A percentile compares a stretch with the other conserved stretches of the same genome.
These are phyloP conservation scores for Meteorus cinctellus DNA, from an alignment of 2,888 invertebrate species.

Conservation along the genomic window DNA sequence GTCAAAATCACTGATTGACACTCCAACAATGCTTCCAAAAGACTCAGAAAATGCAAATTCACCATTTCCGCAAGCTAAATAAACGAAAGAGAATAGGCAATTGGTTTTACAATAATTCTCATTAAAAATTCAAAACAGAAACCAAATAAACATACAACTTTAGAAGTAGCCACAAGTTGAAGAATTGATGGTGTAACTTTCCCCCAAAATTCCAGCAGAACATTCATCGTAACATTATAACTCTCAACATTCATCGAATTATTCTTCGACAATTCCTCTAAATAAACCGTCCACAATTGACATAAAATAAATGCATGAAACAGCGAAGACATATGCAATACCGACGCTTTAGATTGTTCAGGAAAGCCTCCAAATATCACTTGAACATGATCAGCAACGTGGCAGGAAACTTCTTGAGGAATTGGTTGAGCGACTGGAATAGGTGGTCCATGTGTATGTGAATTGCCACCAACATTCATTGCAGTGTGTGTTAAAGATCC, in stretches of 20 bases:
- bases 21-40: conserved; percentile 95
- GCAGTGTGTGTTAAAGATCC: conserved; percentile 95
- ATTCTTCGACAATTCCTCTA: conserved; percentile 88
- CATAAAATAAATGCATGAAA: conserved; percentile 98
- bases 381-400: conserved; percentile 98
- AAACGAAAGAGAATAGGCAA: conserved; percentile 32
- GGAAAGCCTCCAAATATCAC: conserved; percentile 97
- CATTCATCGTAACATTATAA: conserved; percentile 84
- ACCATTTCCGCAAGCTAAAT: conserved; percentile 96
- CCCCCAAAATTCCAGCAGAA: conserved; percentile 98
- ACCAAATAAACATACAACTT: conserved; percentile 80
- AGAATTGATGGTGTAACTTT: conserved; percentile 97
- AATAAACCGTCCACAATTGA: conserved; percentile 98
- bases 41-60: conserved; percentile 94
- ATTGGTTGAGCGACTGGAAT: conserved; percentile 85
- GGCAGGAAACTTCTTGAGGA: conserved; percentile 95
- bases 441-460: conserved; percentile 66
- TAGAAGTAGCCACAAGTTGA: conserved; percentile 92
- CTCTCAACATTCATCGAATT: conserved; percentile 82
- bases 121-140: background rate
- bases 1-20: conserved; percentile 94
- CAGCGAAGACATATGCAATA: conserved; percentile 95
- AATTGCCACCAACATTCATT: conserved; percentile 74
- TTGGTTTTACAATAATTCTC: no score
- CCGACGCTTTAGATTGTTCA: conserved; percentile 93